A percentile compares a stretch with the other conserved stretches of the same genome.
These are phyloP conservation scores for Lamproptera curius DNA, from an alignment of 2,888 invertebrate species.

Conservation along the genomic window DNA sequence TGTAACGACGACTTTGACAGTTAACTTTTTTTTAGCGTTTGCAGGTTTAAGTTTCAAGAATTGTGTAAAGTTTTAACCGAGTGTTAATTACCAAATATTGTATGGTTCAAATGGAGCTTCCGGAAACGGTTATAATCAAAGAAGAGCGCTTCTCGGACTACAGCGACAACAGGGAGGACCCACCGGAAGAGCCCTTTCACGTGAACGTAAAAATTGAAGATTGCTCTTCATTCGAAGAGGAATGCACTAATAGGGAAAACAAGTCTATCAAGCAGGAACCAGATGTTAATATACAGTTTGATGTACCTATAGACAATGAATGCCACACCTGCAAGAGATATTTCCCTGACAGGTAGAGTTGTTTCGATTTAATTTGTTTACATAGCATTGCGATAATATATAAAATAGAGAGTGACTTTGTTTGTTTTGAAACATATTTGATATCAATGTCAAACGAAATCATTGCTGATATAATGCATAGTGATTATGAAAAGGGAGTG, in stretches of 20 bases:
- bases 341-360: slow-evolving; percentile 4
- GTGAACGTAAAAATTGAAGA: slow-evolving; percentile 28
- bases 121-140: slow-evolving; percentile 8
- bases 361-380: no score
- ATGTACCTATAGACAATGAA: neutral
- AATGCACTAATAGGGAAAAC: slow-evolving; percentile 18
- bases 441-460: no score
- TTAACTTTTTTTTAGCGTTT: no score
- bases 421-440: no score
- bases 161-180: neutral
- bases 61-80: no score
- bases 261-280: neutral
- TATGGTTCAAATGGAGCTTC: slow-evolving; percentile 41
- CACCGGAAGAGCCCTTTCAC: slow-evolving; percentile 12
- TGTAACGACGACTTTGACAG: no score
- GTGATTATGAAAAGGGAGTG: no score
- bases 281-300: neutral
- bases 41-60: no score
- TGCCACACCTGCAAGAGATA: slow-evolving; percentile 1
- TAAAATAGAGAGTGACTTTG: no score
- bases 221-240: neutral
- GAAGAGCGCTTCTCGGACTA: slow-evolving; percentile 2
- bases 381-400: no score
- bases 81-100: no score
- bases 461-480: no score